phyloP scores from a whole-genome alignment of 2,113 vertebrate genomes.

The Bombycilla garrulus region DNA sequence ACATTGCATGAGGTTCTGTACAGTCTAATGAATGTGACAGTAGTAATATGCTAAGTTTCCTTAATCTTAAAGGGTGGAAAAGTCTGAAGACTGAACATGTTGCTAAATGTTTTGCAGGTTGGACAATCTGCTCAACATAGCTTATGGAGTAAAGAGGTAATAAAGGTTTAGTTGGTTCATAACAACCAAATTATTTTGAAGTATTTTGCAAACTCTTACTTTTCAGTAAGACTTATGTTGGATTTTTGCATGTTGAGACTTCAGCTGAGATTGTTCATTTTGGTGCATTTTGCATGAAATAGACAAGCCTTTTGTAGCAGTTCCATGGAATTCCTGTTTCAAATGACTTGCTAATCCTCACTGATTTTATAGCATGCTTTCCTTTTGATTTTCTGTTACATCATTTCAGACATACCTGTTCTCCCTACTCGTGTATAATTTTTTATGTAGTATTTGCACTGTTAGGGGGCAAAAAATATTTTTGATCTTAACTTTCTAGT shows the following conservation, averaged over 20 bases:
- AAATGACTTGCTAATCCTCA: conserved; percentile 4
- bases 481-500: not conserved
- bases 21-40: not conserved
- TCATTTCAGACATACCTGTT: conserved; percentile 14
- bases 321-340: not conserved
- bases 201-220: conserved; percentile 4
- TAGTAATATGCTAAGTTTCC: conserved; percentile 20
- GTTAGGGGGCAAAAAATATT: not conserved
- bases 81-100: conserved; percentile 70
- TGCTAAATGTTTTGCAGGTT: conserved; percentile 87
- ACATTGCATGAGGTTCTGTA: not conserved
- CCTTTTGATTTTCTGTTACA: conserved; percentile 20
- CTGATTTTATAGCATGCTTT: conserved; percentile 49
- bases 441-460: not conserved
- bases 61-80: not conserved
- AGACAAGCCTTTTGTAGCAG: not conserved
- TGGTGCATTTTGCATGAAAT: conserved; percentile 17
- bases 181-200: conserved; percentile 10
- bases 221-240: conserved; percentile 38
- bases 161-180: conserved; percentile 58
- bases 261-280: conserved; percentile 3
- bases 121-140: conserved; percentile 99
- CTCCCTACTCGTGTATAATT: not conserved
- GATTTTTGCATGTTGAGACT: conserved; percentile 61
- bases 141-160: conserved; percentile 99